phyloP scores from a whole-genome alignment of 2,113 vertebrate species.

The Nasalis larvatus region DNA sequence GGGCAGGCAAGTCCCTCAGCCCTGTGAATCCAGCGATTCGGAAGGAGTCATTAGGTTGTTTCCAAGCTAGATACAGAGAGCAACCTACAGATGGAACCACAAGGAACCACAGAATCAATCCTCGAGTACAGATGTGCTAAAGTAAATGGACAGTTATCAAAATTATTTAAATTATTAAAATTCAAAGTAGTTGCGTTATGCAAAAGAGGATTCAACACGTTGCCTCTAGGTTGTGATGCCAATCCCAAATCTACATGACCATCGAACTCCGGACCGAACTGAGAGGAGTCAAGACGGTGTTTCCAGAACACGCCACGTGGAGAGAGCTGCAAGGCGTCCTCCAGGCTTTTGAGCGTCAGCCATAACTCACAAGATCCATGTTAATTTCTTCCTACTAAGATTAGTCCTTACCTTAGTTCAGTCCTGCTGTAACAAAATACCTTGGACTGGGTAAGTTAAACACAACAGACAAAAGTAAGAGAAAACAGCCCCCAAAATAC shows the following conservation, averaged over 20 bases:
- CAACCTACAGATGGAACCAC: background rate
- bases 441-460: background rate
- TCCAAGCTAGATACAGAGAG: background rate
- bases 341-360: background rate
- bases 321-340: background rate
- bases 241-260: background rate
- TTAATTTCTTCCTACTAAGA: background rate
- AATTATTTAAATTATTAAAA: constrained; percentile 9
- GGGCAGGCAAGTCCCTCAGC: background rate
- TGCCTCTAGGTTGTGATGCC: background rate
- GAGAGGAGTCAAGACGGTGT: background rate
- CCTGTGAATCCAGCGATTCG: background rate
- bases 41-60: background rate
- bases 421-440: background rate
- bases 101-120: too few species aligned
- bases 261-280: background rate
- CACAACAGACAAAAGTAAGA: background rate
- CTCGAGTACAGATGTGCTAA: too few species aligned
- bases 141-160: background rate
- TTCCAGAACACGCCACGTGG: background rate
- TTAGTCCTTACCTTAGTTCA: background rate
- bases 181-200: background rate
- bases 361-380: background rate
- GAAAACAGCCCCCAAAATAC: background rate
- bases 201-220: background rate